Evolutionary conservation across 2,797 vertebrate genomes (phyloP).

Genomic region (Staurois parvus): DNA sequence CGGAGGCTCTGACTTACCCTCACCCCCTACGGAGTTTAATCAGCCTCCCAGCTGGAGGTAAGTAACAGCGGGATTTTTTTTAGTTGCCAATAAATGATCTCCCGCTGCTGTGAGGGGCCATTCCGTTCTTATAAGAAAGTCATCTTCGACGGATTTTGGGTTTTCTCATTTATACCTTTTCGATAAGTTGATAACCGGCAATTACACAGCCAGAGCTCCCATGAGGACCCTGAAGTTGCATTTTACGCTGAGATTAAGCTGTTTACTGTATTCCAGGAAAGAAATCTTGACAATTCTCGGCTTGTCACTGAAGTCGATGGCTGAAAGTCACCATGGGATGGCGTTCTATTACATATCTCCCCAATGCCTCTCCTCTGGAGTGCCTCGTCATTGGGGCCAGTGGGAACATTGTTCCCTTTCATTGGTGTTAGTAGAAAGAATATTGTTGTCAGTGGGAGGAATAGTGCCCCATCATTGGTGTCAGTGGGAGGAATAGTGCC

Average conservation of each 20-base stretch:
- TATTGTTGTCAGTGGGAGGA: too few relatives aligned
- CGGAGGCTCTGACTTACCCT: constrained; percentile 37
- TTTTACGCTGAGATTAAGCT: constrained; percentile 37
- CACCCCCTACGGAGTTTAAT: constrained; percentile 53
- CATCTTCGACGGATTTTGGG: constrained; percentile 28
- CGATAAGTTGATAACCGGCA: constrained; percentile 47
- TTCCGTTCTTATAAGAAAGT: constrained; percentile 44
- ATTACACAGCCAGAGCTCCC: constrained; percentile 52
- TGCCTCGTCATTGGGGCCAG: too few relatives aligned
- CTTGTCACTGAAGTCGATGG: background rate
- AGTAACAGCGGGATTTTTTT: constrained; percentile 52
- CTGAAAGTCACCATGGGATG: background rate
- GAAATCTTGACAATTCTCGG: background rate
- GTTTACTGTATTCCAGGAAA: background rate
- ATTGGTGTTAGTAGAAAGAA: too few relatives aligned
- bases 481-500: too few relatives aligned
- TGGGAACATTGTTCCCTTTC: too few relatives aligned
- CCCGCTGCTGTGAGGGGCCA: constrained; percentile 34
- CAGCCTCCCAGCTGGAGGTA: constrained; percentile 52
- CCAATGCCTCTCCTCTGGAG: too few relatives aligned
- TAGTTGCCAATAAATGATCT: constrained; percentile 50
- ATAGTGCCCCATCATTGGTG: too few relatives aligned
- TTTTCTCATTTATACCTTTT: constrained; percentile 35
- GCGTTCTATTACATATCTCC: too few relatives aligned
- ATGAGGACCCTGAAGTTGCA: constrained; percentile 6